Base-by-base conservation (phyloP, 2,888 invertebrate species). In the Oligia strigilis region DNA sequence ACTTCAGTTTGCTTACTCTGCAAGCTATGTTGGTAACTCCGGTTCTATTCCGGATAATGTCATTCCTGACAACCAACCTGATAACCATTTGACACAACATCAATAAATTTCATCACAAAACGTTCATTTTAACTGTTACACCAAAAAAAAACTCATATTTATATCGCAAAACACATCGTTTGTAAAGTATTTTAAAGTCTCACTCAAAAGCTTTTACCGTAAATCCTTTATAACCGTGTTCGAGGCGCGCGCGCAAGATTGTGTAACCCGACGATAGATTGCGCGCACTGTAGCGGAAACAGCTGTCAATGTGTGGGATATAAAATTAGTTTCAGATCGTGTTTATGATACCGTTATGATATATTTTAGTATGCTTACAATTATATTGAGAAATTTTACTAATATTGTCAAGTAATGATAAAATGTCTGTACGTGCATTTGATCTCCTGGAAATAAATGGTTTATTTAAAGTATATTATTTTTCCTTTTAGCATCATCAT, bases 261-360 rank as follows among this genome's bases (percentile, higher is more conserved):
- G 55, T n/a, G 71, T 64, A 58, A 75, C 49, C 9, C 9, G 14
- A 55, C 14, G 23, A 65, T 29, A 78, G 62, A 58, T 19, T 14
- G 29, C 46, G 58, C 36, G 40, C 2, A 55, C 36, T 23, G 11
- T 14, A 23, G 17, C 17, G 78, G 81, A 80, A 40, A 80, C 76
- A 64, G 49, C 67, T 58, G 49, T 82, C 82, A 76, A 62, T 46
- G 69, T 82, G 55, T 64, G 55, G 11, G 55, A 14, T 69, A 82
- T 76, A 64, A 82, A 80, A 82, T 49, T 69, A 58, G 62, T 64
- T 76, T 64, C 55, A 62, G 29, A 62, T 60, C 5, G 14, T 49
- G 52, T 76, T 80, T 69, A 62, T 67, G 66, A 82, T 67, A 62
- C 14, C 0, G 3, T 40, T 71, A 29, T 80, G 17, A 29, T 17